Conservation (phyloP, 2,113 vertebrate species). For the Rattus norvegicus region DNA sequence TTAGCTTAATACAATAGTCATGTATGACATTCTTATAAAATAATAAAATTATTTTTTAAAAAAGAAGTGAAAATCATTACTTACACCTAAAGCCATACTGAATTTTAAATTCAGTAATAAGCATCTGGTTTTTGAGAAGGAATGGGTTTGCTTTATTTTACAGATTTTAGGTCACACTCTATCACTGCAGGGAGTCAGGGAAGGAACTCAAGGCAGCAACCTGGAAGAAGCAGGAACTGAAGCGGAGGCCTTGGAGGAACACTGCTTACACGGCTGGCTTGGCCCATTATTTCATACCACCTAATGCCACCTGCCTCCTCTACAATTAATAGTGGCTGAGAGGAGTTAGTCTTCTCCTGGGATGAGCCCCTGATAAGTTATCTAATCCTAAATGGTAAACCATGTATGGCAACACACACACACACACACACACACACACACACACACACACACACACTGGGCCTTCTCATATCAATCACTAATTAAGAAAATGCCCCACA, state of each 20-base stretch:
- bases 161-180: not conserved
- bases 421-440: too few relatives aligned
- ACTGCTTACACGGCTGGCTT: not conserved
- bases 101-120: slow-evolving; percentile 37
- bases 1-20: not conserved
- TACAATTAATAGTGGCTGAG: too few relatives aligned
- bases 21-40: not conserved
- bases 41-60: not conserved
- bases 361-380: too few relatives aligned
- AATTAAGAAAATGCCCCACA: not conserved
- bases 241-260: not conserved
- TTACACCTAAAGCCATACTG: not conserved
- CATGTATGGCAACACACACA: too few relatives aligned
- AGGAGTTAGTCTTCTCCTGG: too few relatives aligned
- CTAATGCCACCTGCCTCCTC: too few relatives aligned
- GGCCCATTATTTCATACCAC: not conserved
- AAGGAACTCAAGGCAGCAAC: not conserved
- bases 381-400: too few relatives aligned
- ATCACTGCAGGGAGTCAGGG: not conserved
- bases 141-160: not conserved
- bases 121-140: not conserved
- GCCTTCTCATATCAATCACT: not conserved
- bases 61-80: not conserved
- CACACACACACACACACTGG: not conserved
- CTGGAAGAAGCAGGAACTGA: not conserved